Evolutionary conservation across 2,113 vertebrate genomes (phyloP).

Genomic region (Aegotheles bennettii): DNA sequence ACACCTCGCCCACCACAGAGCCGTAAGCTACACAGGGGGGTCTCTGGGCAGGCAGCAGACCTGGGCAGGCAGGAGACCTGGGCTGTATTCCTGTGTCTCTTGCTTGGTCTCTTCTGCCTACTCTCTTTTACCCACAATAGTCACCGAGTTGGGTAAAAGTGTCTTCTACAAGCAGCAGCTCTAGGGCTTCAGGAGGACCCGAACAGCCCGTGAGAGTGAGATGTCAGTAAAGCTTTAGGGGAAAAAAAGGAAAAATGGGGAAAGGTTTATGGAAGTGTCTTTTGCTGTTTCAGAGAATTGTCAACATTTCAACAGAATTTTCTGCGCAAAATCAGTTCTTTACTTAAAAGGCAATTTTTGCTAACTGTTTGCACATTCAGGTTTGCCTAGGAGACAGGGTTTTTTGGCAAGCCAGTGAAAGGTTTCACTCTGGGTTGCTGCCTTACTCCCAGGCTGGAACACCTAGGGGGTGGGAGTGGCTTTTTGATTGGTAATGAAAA

Average conservation of each 20-base stretch:
- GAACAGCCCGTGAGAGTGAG: neutral
- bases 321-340: neutral
- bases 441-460: neutral
- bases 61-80: neutral
- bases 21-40: slow-evolving; percentile 24
- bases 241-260: no score
- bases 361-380: neutral
- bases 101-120: neutral
- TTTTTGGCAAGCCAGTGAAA: neutral
- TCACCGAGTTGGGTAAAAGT: neutral
- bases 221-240: neutral
- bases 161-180: neutral
- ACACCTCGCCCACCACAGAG: neutral
- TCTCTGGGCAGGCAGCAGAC: neutral
- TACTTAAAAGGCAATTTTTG: neutral
- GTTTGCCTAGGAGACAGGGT: neutral
- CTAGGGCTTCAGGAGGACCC: neutral
- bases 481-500: neutral
- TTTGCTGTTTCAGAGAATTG: neutral
- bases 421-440: neutral
- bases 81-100: neutral
- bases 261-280: neutral
- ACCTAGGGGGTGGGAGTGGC: neutral
- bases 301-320: neutral
- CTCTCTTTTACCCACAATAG: neutral